phyloP scores from a whole-genome alignment of 2,797 vertebrate genomes.

The Liparis tanakae region DNA sequence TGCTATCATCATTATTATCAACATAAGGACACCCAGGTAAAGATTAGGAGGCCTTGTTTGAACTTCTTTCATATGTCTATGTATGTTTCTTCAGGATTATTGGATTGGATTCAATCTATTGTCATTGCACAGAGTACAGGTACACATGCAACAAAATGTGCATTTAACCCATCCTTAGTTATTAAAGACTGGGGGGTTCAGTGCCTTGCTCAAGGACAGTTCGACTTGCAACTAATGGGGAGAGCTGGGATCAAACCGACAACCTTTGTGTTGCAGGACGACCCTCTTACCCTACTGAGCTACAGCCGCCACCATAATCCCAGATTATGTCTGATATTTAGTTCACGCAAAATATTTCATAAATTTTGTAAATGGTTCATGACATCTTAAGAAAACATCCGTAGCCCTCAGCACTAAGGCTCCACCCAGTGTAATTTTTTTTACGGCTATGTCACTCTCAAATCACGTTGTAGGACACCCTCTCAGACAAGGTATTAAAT shows the following conservation, averaged over 20 bases:
- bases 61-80: background rate
- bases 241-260: too few species aligned
- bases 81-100: background rate
- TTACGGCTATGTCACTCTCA: conserved; percentile 17
- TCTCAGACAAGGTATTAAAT: conserved; percentile 32
- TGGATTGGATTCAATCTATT: too few species aligned
- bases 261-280: too few species aligned
- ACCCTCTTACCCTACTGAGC: too few species aligned
- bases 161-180: too few species aligned
- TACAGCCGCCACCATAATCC: too few species aligned
- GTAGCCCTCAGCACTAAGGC: background rate
- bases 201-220: too few species aligned
- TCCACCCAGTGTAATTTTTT: conserved; percentile 23
- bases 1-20: background rate
- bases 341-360: background rate
- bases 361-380: background rate
- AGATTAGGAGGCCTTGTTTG: background rate
- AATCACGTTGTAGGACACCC: conserved; percentile 26
- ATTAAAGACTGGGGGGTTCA: too few species aligned
- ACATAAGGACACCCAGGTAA: background rate
- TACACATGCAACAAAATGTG: too few species aligned
- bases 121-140: too few species aligned
- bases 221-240: too few species aligned
- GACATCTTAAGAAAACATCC: background rate
- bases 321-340: background rate